These are phyloP conservation scores for Mellilla xanthometata DNA, from an alignment of 2,888 invertebrate genomes.

Conservation along the genomic window DNA sequence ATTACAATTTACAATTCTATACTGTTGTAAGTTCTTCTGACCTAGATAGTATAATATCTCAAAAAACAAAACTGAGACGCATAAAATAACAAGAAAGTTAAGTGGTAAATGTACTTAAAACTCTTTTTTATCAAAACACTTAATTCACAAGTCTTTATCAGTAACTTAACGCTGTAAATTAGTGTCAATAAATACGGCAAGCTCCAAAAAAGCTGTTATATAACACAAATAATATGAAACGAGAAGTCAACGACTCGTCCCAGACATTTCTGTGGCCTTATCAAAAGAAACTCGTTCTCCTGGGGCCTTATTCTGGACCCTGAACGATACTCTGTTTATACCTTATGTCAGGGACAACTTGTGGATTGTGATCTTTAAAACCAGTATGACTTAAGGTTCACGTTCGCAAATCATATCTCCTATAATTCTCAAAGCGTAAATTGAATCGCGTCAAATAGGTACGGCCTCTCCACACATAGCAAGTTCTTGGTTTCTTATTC, in stretches of 20 bases:
- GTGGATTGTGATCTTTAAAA: too few species aligned
- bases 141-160: slow-evolving; percentile 2
- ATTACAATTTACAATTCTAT: too few species aligned
- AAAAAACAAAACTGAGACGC: too few species aligned
- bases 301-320: not conserved
- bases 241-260: slow-evolving; percentile 60
- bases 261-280: slow-evolving; percentile 60
- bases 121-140: not conserved
- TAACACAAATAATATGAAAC: slow-evolving; percentile 34
- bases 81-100: too few species aligned
- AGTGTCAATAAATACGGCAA: slow-evolving; percentile 12
- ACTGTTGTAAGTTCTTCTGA: too few species aligned
- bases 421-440: too few species aligned
- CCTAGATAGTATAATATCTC: too few species aligned
- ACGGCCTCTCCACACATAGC: slow-evolving; percentile 25
- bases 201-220: slow-evolving; percentile 14
- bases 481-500: slow-evolving; percentile 52
- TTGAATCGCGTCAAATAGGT: too few species aligned
- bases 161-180: slow-evolving; percentile 9
- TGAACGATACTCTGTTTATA: too few species aligned
- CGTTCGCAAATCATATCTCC: too few species aligned
- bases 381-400: too few species aligned
- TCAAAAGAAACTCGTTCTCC: slow-evolving; percentile 73
- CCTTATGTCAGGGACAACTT: too few species aligned
- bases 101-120: not conserved